These are phyloP conservation scores for Hyles lineata DNA, from an alignment of 2,888 invertebrate genomes.

Conservation along the genomic window DNA sequence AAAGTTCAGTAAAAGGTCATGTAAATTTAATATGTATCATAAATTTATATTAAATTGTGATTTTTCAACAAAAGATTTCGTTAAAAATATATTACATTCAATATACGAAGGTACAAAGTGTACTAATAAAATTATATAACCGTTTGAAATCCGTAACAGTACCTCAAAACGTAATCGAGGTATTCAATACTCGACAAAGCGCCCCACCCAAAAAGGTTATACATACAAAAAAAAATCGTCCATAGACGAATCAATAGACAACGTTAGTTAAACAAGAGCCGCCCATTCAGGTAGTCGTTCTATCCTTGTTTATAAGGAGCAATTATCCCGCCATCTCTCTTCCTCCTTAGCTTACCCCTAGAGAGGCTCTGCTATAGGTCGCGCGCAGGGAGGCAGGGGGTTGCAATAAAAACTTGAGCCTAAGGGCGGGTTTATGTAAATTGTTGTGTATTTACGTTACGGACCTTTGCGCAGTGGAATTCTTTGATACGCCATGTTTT, in stretches of 20 bases:
- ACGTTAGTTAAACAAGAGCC: conserved; percentile 12
- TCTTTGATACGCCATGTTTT: neutral
- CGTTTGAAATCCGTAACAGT: too few species aligned
- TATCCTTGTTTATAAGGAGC: conserved; percentile 32
- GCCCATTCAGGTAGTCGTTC: conserved; percentile 26
- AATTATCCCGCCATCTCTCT: conserved; percentile 66
- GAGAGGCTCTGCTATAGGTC: conserved; percentile 62
- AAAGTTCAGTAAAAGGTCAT: too few species aligned
- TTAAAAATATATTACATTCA: too few species aligned
- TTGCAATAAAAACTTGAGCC: conserved; percentile 73
- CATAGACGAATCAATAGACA: conserved; percentile 26
- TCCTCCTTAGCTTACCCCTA: conserved; percentile 53
- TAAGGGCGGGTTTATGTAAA: conserved; percentile 59
- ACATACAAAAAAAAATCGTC: neutral
- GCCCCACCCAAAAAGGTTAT: conserved; percentile 5
- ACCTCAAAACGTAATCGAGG: too few species aligned
- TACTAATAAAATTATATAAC: too few species aligned
- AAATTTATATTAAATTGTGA: too few species aligned
- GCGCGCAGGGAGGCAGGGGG: conserved; percentile 55
- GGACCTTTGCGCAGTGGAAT: neutral
- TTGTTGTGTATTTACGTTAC: conserved; percentile 40
- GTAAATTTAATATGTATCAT: too few species aligned
- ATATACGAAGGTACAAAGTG: too few species aligned
- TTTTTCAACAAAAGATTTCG: too few species aligned
- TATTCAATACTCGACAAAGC: neutral